Evolutionary conservation across 2,888 invertebrate genomes (phyloP).

Genomic region (Cataglyphis livida): DNA sequence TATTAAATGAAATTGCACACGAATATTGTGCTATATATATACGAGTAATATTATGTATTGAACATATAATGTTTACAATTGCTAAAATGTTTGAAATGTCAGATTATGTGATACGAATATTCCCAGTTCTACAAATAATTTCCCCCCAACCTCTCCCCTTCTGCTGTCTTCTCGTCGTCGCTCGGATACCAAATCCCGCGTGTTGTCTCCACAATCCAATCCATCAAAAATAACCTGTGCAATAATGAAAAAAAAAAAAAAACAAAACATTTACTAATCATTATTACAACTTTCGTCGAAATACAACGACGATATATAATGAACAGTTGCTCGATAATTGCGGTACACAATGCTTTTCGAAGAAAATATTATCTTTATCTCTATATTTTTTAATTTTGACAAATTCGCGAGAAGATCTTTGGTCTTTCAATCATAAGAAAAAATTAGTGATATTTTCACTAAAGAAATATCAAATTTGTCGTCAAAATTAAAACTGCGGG

Average conservation of each 20-base stretch:
- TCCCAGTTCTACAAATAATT: conserved; percentile 32
- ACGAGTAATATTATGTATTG: background rate
- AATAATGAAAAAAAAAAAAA: conserved; percentile 38
- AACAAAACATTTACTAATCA: background rate
- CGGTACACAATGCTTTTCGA: conserved; percentile 8
- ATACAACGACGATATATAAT: conserved; percentile 25
- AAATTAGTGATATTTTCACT: background rate
- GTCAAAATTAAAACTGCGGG: background rate
- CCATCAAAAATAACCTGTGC: conserved; percentile 52
- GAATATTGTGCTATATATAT: background rate
- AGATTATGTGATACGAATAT: conserved; percentile 19
- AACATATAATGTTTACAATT: background rate
- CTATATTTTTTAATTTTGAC: background rate
- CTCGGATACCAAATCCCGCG: conserved; percentile 57
- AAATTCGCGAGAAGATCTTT: background rate
- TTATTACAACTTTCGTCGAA: conserved; percentile 20
- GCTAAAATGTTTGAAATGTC: background rate
- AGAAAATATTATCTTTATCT: background rate
- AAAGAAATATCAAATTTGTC: background rate
- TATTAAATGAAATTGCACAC: background rate
- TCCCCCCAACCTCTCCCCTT: conserved; percentile 11
- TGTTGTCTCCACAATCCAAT: conserved; percentile 58
- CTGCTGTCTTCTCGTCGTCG: conserved; percentile 72
- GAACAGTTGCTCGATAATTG: conserved; percentile 27
- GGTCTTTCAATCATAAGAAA: background rate